phyloP scores from a whole-genome alignment of 2,797 vertebrate genomes.

The Philypnodon macrostomus region DNA sequence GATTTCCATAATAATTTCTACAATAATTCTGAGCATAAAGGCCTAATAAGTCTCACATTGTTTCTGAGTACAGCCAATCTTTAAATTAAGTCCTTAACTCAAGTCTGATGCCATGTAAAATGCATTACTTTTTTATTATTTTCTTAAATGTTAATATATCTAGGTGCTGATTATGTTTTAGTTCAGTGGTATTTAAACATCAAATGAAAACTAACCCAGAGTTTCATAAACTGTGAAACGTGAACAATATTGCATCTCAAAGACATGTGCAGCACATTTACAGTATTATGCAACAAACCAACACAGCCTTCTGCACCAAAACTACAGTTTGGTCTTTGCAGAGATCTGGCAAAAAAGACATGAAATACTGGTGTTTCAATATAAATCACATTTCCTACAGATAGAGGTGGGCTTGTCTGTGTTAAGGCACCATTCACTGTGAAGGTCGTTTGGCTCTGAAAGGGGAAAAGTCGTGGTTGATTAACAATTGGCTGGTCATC shows the following conservation, averaged over 20 bases:
- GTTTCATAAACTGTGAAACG: background rate
- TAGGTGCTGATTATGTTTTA: constrained; percentile 3
- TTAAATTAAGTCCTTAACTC: no score
- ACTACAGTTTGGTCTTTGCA: constrained; percentile 42
- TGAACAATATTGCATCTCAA: constrained; percentile 38
- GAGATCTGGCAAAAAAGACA: constrained; percentile 34
- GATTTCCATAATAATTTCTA: background rate
- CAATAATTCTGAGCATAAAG: no score
- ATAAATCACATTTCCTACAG: constrained; percentile 7
- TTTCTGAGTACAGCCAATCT: no score
- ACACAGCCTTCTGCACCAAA: no score
- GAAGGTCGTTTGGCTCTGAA: constrained; percentile 20
- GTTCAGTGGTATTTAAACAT: background rate
- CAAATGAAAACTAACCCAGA: background rate
- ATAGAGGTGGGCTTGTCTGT: constrained; percentile 43
- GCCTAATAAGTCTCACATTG: no score
- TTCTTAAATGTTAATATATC: background rate
- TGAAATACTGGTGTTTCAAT: constrained; percentile 6
- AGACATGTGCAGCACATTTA: constrained; percentile 16
- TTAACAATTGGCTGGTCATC: constrained; percentile 22
- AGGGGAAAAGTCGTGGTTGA: constrained; percentile 10
- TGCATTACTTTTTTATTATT: no score
- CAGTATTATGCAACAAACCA: constrained; percentile 9
- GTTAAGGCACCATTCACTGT: constrained; percentile 63
- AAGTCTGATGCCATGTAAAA: no score